Base-by-base conservation (phyloP, 2,113 vertebrate genomes). In the Aythya baeri region DNA sequence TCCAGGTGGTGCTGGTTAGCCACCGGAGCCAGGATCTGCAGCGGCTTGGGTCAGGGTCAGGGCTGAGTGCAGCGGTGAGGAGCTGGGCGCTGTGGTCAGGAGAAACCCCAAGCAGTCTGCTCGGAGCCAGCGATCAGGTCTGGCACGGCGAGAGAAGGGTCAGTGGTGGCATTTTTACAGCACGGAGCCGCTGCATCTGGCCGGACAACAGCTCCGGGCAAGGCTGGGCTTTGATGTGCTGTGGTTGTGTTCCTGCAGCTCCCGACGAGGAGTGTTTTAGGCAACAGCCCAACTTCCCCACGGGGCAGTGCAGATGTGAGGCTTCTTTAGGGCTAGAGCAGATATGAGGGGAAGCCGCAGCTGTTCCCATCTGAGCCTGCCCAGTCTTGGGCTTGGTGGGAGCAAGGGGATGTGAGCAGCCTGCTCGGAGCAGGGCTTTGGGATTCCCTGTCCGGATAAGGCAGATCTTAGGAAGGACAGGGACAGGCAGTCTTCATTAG, bases 1-100 rank as follows among this genome's bases (percentile, higher is more conserved):
- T 84, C 54, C 89, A 91, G 77, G 86, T 85, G 59, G 75, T 95
- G 82, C 78, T 89, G 20, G 94, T 93, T 59, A 95, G 86, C 83
- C 50, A 26, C 46, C 73, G 34, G 49, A 85, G n/a, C 23, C 34
- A 59, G 41, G 31, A 63, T 67, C 17, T 63, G 36, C 58, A 84
- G 36, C 32, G 15, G 25, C 41, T 90, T 88, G 66, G 44, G 62
- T 49, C 31, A 32, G 49, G 26, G 59, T 72, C 46, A 31, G 29
- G 43, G 13, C 34, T 38, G 29, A n/a, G 54, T 65, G 23, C 25
- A 76, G 13, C 12, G 38, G 44, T n/a, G 18, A 65, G 27, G 59
- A 73, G n/a, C 54, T 93, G 62, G 34, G 1, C 1, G 8, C 21
- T 21, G 9, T 21, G 66, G 31, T 41, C 34, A 58, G 74, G 17